phyloP scores from a whole-genome alignment of 2,797 vertebrate genomes.

The Anguilla marmorata region DNA sequence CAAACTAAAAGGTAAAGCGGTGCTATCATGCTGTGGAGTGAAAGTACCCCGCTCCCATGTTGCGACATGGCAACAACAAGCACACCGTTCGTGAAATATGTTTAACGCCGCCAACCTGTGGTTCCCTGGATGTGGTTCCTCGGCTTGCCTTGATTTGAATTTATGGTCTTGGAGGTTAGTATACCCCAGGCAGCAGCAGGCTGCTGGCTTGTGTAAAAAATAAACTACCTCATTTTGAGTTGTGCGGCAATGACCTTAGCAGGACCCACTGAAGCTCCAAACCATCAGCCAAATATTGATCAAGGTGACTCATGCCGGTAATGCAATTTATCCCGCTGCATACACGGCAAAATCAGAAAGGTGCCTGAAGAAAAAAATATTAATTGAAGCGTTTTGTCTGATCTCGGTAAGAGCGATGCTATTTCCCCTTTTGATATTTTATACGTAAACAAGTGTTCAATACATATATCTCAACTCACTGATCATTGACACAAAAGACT shows the following conservation, averaged over 20 bases:
- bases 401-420: neutral
- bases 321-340: conserved; percentile 18
- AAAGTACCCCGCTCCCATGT: neutral
- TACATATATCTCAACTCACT: neutral
- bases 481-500: neutral
- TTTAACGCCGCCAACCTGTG: neutral
- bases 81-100: neutral
- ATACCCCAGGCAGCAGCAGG: conserved; percentile 2
- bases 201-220: conserved; percentile 4
- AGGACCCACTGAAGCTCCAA: neutral
- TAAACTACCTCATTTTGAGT: conserved; percentile 18
- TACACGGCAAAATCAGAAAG: conserved; percentile 2
- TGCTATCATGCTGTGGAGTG: neutral
- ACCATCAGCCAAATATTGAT: conserved; percentile 19
- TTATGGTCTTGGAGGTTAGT: conserved; percentile 13
- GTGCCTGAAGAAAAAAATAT: neutral
- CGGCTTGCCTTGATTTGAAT: conserved; percentile 13
- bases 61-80: neutral
- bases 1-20: neutral
- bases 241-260: conserved; percentile 1
- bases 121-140: conserved; percentile 5
- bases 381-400: neutral
- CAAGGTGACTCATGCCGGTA: conserved; percentile 8
- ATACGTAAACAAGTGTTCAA: neutral
- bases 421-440: neutral